Base-by-base conservation (phyloP, 1,140 invertebrate species). In the Bombus haemorrhoidalis region DNA sequence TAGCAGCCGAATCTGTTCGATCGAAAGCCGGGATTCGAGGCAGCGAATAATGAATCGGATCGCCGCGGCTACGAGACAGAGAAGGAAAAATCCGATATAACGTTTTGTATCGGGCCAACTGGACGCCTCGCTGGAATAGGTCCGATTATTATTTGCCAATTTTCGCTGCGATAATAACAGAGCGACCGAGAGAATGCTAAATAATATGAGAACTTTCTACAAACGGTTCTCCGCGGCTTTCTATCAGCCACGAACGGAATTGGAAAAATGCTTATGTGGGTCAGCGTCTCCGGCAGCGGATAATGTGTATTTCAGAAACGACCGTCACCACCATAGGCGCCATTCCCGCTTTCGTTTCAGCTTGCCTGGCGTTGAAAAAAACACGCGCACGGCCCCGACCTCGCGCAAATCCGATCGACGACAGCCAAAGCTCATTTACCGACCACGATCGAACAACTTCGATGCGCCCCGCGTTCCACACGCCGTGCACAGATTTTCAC, bases 181-280 rank as follows among this genome's bases (percentile, higher is more conserved):
- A 82, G 86, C 89, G 81, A 89, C 87, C 91, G 91, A 80, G 76
- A 80, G 76, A 93, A 93, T 94, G 93, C 92, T 93, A 93, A 94
- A 93, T 94, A 93, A 93, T 93, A 93, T 93, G 89, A 87, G 84
- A 93, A 95, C 94, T 95, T 95, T 95, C 94, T 95, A 94, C 93
- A 90, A 92, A 91, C 91, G 90, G 68, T 78, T 81, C 37, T 39
- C 71, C 62, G 81, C 87, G 91, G 93, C 94, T 94, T 94, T 94
- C 94, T 94, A 94, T 93, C 91, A 91, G 88, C 83, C 82, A 86
- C 85, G 89, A 80, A 84, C 69, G 90, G 92, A 93, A 94, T 94
- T 92, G 93, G 92, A 94, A 94, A 94, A 94, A 94, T 93, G 90
- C 88, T 75, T 90, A 94, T 94, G 92, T 94, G 89, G 93, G 93